phyloP scores from a whole-genome alignment of 2,797 vertebrate genomes.

The Anguilla obscura region DNA sequence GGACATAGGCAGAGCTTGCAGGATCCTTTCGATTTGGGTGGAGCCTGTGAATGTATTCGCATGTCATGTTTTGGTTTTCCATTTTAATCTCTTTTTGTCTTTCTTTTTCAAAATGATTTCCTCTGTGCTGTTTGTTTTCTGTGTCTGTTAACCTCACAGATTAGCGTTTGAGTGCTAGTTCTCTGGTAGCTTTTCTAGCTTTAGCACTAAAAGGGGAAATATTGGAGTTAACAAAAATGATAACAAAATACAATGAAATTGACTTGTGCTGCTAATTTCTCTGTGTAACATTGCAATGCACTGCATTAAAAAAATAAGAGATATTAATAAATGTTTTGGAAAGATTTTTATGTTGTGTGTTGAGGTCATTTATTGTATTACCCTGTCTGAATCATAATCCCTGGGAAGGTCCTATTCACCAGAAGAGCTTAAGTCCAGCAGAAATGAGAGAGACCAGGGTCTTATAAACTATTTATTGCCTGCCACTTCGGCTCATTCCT shows the following conservation, averaged over 20 bases:
- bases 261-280: slow-evolving; percentile 73
- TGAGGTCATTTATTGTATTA: neutral
- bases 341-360: slow-evolving; percentile 25
- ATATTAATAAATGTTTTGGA: slow-evolving; percentile 70
- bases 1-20: slow-evolving; percentile 18
- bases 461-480: too few species aligned
- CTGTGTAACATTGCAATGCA: slow-evolving; percentile 70
- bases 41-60: slow-evolving; percentile 63
- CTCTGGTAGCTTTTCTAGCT: slow-evolving; percentile 74
- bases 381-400: neutral
- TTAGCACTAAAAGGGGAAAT: slow-evolving; percentile 67
- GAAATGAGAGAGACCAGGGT: too few species aligned
- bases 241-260: slow-evolving; percentile 68
- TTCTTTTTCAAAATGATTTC: slow-evolving; percentile 41
- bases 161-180: slow-evolving; percentile 71
- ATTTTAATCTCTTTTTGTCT: slow-evolving; percentile 50
- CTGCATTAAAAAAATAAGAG: slow-evolving; percentile 54
- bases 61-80: slow-evolving; percentile 53
- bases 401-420: too few species aligned
- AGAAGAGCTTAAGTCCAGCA: too few species aligned
- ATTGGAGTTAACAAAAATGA: slow-evolving; percentile 65
- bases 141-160: slow-evolving; percentile 66
- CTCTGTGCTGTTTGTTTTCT: slow-evolving; percentile 69
- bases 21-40: slow-evolving; percentile 40
- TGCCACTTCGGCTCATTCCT: too few species aligned